Conservation (phyloP, 2,888 invertebrate species). For the Colletes collaris region DNA sequence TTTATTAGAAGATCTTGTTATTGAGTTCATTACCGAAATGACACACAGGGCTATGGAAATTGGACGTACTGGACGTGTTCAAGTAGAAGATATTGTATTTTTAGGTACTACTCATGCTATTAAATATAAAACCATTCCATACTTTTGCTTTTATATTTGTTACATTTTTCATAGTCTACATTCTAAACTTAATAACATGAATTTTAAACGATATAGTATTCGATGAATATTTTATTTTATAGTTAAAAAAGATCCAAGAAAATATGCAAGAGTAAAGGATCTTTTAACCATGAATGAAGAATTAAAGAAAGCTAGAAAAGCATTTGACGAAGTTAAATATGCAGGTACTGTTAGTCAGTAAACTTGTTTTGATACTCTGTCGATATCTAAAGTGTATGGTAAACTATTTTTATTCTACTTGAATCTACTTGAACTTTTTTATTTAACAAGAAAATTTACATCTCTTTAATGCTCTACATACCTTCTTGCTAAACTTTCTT, state of each 20-base stretch:
- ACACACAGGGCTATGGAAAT: constrained; percentile 97
- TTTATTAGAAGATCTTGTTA: constrained; percentile 97
- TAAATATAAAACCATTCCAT: neutral
- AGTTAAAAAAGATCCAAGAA: constrained; percentile 97
- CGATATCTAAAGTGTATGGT: constrained; percentile 32
- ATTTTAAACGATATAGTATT: too few relatives aligned
- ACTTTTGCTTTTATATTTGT: too few relatives aligned
- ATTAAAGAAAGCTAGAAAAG: constrained; percentile 98
- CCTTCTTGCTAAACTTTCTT: neutral
- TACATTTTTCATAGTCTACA: too few relatives aligned
- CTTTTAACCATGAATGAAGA: constrained; percentile 99
- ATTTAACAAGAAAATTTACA: constrained; percentile 18
- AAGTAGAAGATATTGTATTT: constrained; percentile 99
- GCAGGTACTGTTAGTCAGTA: constrained; percentile 88
- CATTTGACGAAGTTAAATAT: constrained; percentile 99
- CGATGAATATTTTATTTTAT: constrained; percentile 82
- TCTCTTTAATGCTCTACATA: constrained; percentile 2
- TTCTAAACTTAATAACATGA: too few relatives aligned
- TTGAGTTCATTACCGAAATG: constrained; percentile 98
- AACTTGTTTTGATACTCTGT: constrained; percentile 56
- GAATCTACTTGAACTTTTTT: constrained; percentile 45
- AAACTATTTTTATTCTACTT: constrained; percentile 46
- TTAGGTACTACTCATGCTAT: constrained; percentile 72
- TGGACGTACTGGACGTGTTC: constrained; percentile 97
- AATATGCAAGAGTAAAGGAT: constrained; percentile 98